Base-by-base conservation (phyloP, 2,888 invertebrate species). In the Tethea ocularis region DNA sequence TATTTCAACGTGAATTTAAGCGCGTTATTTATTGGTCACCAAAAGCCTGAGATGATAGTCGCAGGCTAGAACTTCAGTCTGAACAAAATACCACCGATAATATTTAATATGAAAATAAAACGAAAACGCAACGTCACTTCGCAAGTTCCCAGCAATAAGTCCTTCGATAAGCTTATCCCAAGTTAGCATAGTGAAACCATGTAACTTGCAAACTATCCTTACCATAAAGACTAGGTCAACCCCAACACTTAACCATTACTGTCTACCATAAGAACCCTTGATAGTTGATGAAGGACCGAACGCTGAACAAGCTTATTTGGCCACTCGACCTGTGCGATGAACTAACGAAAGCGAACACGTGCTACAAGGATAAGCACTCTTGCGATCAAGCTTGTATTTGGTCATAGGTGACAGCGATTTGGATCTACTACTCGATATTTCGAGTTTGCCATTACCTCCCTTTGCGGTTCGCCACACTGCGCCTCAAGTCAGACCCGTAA, bases 251-350 rank as follows among this genome's bases (percentile, higher is more conserved):
- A 41, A 46, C 17, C 10, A 46, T 17, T 46, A 46, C 17, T 3
- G n/a, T 6, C 11, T 2, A 6, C 46, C 7, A 8, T 10, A 0
- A 20, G 20, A n/a, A 10, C 46, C 46, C 46, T 46, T 2, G 17
- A 20, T 46, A 46, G n/a, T 29, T 60, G 57, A 62, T 61, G 61
- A 66, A 61, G 65, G 62, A 38, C 1, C 6, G 38, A 57, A 60
- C 20, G 10, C 74, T 67, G 74, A 74, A 63, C 68, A 60, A 60
- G 61, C 65, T 63, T 67, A 69, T 74, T 75, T 68, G 69, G 64
- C 55, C 61, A 63, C 67, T 75, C 63, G 65, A 69, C 64, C 67
- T 65, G 57, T 66, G 20, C 71, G 67, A 73, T 68, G 69, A 76
- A 68, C 70, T 66, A 66, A 71, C 62, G 60, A 61, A 54, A 51